Base-by-base conservation (phyloP, 2,113 vertebrate species). In the Pseudorasbora parva region DNA sequence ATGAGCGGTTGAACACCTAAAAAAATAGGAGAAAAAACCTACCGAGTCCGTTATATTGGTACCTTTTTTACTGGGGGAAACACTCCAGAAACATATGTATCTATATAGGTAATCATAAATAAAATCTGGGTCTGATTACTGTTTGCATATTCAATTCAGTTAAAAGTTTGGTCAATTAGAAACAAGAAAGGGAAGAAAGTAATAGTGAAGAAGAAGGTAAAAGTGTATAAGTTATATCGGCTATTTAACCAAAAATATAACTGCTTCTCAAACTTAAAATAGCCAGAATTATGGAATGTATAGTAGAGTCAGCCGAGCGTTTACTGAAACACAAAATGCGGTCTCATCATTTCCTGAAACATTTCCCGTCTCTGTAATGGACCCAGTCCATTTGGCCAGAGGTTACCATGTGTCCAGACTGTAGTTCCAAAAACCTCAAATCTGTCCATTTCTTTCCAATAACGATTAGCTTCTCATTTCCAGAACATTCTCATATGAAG, bases 351-450 rank as follows among this genome's bases (percentile, higher is more conserved):
- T 74, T 25, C 71, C 71, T 9, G 4, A 37, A 68, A 68, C 71
- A 73, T 73, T 49, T 81, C 27, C 62, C 21, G 10, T 54, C n/a
- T 71, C 14, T 71, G 15, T 33, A 59, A 74, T 30, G 17, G 41
- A 72, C 33, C 19, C 15, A 1, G 23, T 45, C n/a, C 57, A 73
- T 23, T 81, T 7, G 21, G 60, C 68, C n/a, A 17, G 37, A 54
- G 54, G 45, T 66, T 54, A 47, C 21, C 9, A 51, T 82, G 19
- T 37, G 45, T 43, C 56, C 27, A 81, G n/a, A 41, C 45, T 33
- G 9, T 21, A 77, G 19, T 41, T 77, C 59, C 45, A 64, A 59
- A 66, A 83, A 76, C 72, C 47, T 27, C 30, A 54, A 49, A 66
- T 54, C 21, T 41, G 14, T 60, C 30, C 5, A n/a, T 76, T 76